Evolutionary conservation across 2,113 vertebrate species (phyloP).

Genomic region (Nothobranchius kuhntae): DNA sequence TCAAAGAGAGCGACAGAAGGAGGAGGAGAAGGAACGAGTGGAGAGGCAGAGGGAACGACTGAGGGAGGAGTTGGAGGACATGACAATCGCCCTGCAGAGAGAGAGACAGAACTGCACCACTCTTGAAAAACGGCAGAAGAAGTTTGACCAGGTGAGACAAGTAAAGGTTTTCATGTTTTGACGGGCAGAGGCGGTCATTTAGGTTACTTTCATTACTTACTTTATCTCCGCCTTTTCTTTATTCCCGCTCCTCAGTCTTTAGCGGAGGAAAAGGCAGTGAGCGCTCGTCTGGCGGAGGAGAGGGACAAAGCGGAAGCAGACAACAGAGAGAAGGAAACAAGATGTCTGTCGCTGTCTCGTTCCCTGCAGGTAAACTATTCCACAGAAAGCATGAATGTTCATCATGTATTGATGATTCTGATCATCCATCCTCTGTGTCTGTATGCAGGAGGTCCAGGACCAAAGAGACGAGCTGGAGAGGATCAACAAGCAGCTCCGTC

Average conservation of each 20-base stretch:
- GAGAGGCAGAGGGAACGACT: constrained; percentile 84
- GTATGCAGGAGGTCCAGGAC: constrained; percentile 80
- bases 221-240: constrained; percentile 7
- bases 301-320: constrained; percentile 87
- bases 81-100: constrained; percentile 85
- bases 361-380: constrained; percentile 77
- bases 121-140: constrained; percentile 91
- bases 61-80: constrained; percentile 89
- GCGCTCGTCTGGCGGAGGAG: constrained; percentile 84
- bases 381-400: neutral
- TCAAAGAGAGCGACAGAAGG: constrained; percentile 81
- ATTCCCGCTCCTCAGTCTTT: constrained; percentile 77
- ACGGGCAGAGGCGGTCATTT: neutral
- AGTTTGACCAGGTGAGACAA: constrained; percentile 88
- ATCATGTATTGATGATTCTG: neutral
- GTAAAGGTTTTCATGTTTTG: neutral
- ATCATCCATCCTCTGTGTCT: constrained; percentile 1
- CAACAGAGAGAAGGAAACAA: constrained; percentile 88
- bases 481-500: constrained; percentile 84
- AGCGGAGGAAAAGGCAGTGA: constrained; percentile 88
- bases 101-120: constrained; percentile 86
- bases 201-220: no score
- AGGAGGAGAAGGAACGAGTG: constrained; percentile 85
- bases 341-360: constrained; percentile 80
- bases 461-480: constrained; percentile 86